phyloP scores from a whole-genome alignment of 2,888 invertebrate species.

The Chromoteleia sp. region DNA sequence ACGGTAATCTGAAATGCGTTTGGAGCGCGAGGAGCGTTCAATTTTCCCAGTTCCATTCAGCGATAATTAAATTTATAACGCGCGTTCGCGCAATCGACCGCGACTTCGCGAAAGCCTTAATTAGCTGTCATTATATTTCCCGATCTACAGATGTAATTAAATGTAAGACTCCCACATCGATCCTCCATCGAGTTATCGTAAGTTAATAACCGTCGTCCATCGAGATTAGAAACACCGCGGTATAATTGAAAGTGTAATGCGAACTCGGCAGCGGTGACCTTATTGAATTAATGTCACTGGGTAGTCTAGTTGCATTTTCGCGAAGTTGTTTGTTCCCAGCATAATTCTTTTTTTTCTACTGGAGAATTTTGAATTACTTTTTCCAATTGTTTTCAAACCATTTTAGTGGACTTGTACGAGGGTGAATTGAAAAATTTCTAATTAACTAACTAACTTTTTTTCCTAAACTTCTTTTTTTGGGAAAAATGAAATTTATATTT shows the following conservation, averaged over 20 bases:
- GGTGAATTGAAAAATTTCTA: no score
- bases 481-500: no score
- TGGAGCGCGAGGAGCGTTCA: not conserved
- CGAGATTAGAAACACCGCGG: constrained; percentile 14
- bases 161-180: constrained; percentile 39
- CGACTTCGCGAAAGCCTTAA: constrained; percentile 44
- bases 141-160: constrained; percentile 36
- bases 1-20: constrained; percentile 10
- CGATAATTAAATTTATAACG: constrained; percentile 50
- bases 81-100: constrained; percentile 22
- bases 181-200: constrained; percentile 13
- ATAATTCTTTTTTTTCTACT: not conserved
- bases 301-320: not conserved
- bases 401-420: no score
- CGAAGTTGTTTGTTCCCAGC: not conserved
- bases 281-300: constrained; percentile 11
- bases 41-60: constrained; percentile 27
- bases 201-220: constrained; percentile 21
- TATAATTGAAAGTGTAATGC: constrained; percentile 39
- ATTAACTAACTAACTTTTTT: no score
- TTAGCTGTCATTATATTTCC: constrained; percentile 46
- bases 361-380: no score
- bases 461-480: no score
- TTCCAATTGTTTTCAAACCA: no score
- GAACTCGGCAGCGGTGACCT: not conserved